Base-by-base conservation (phyloP, 2,888 invertebrate species). In the Noctuana brunneofusca region DNA sequence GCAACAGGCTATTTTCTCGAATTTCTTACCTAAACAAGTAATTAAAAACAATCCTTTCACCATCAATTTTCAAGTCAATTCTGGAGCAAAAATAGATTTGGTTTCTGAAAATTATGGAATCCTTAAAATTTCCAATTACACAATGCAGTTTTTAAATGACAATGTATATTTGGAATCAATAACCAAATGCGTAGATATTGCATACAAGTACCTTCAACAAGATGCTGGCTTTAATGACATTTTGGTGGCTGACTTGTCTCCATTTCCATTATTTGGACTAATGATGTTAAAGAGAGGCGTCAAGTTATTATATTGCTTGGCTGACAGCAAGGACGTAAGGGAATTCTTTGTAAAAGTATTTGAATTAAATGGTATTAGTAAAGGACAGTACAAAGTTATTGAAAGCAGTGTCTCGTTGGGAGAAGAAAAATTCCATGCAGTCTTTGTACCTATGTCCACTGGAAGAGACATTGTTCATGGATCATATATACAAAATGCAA, bases 1-100 rank as follows among this genome's bases (percentile, higher is more conserved):
- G 96, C 96, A 96, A 75, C 95, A 96, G 76, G 96, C 95, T 6
- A 87, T 96, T 41, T 95, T 95, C 77, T 94, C 93, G 80, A 83
- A 93, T 64, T 82, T 87, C 55, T 74, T 89, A 68, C 90, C 93
- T 30, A 78, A 66, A 64, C 53, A 62, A 57, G 76, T 85, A 1
- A 66, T 75, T 56, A 65, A 80, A 65, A 77, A 84, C 68, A 78
- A 87, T 43, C 72, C 71, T 20, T 64, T 91, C 58, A 71, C 78
- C 64, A 65, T 87, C 59, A 70, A 84, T 64, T 80, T 92, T 69
- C 27, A 64, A 16, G 76, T 83, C 48, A 79, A 89, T 70, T 78
- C 82, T 64, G 74, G 79, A 50, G 89, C 92, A 30, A 87, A 87
- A 75, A 70, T 91, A 49, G 72, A 79, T 64, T 69, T 88, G 80